A percentile compares a stretch with the other conserved stretches of the same genome.
phyloP scores from a whole-genome alignment of 2,888 invertebrate genomes.

The Glyphotaelius pellucidus region DNA sequence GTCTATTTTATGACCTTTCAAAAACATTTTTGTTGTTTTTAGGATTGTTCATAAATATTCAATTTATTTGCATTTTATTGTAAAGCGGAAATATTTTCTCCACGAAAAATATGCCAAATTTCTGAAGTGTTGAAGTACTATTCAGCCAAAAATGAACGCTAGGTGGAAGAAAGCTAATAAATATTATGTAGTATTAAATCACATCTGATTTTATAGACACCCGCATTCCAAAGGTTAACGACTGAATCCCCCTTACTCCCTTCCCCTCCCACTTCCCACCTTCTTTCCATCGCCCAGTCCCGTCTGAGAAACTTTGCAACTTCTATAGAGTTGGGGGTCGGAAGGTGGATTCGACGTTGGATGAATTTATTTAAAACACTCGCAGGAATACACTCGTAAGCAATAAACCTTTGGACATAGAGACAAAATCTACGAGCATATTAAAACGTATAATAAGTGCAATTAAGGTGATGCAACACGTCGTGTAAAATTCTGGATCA shows the following conservation, averaged over 20 bases:
- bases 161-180: neutral
- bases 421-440: neutral
- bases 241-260: neutral
- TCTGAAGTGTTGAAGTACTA: too few species aligned
- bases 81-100: too few species aligned
- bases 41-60: too few species aligned
- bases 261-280: neutral
- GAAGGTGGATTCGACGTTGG: neutral
- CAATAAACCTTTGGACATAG: neutral
- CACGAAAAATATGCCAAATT: too few species aligned
- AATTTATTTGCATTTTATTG: too few species aligned
- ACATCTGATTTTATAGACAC: neutral
- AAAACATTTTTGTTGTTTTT: too few species aligned
- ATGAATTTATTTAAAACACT: neutral
- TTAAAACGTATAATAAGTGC: neutral
- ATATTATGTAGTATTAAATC: neutral
- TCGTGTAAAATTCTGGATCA: too few species aligned
- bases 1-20: too few species aligned
- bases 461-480: too few species aligned
- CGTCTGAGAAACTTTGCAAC: conserved; percentile 34
- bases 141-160: too few species aligned
- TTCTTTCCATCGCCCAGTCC: neutral
- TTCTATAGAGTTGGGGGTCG: neutral
- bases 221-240: neutral
- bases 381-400: neutral